Evolutionary conservation across 2,113 vertebrate species (phyloP).

Genomic region (Odontophorus gujanensis): DNA sequence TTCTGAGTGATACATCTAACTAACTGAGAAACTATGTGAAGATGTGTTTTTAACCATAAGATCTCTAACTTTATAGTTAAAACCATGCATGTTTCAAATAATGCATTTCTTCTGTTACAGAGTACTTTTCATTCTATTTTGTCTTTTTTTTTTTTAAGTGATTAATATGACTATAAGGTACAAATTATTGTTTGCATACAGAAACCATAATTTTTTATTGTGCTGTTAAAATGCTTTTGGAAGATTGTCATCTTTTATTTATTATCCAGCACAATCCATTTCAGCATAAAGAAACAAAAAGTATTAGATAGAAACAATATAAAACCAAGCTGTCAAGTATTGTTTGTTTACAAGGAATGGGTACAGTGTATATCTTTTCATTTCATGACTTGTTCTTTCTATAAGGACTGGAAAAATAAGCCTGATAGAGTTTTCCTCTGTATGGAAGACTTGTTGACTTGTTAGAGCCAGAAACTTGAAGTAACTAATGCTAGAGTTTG

Average conservation of each 20-base stretch:
- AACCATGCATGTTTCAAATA: accelerated
- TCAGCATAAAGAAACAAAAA: background rate
- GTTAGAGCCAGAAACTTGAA: background rate
- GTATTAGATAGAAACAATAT: background rate
- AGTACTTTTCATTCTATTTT: background rate
- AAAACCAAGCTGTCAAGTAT: conserved; percentile 32
- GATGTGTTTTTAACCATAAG: background rate
- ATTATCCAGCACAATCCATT: background rate
- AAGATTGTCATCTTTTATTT: conserved; percentile 39
- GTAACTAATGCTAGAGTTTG: background rate
- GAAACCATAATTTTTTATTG: background rate
- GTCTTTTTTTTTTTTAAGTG: background rate
- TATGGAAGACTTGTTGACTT: background rate
- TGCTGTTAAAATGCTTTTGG: background rate
- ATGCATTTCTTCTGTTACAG: background rate
- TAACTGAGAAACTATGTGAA: background rate
- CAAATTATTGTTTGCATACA: background rate
- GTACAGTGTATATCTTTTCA: background rate
- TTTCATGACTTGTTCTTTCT: background rate
- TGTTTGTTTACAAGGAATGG: background rate
- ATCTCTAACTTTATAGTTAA: background rate
- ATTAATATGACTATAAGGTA: background rate
- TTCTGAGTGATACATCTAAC: background rate
- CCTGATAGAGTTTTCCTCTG: background rate
- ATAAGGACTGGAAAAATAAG: background rate